Evolutionary conservation across 2,888 invertebrate species (phyloP).

Genomic region (Oscheius onirici): DNA sequence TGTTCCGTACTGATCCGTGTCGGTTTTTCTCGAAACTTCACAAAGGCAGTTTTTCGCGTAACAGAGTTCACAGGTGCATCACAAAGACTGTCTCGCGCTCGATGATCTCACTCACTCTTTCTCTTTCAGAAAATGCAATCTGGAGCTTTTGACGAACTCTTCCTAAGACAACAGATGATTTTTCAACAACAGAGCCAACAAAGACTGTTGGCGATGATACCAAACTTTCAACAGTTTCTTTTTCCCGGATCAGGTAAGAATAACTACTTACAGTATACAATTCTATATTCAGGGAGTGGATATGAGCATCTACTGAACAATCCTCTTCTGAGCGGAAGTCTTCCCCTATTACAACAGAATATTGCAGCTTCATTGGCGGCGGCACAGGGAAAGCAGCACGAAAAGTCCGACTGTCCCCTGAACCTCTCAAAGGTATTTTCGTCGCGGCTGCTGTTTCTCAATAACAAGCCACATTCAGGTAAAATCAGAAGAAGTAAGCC

Average conservation of each 20-base stretch:
- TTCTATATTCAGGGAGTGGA: not conserved
- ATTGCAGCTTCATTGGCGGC: slow-evolving; percentile 28
- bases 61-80: not conserved
- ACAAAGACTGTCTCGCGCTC: not conserved
- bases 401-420: slow-evolving; percentile 49
- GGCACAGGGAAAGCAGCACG: slow-evolving; percentile 25
- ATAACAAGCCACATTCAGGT: slow-evolving; percentile 17
- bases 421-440: slow-evolving; percentile 48
- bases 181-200: slow-evolving; percentile 42
- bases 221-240: slow-evolving; percentile 28
- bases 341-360: slow-evolving; percentile 37
- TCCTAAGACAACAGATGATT: slow-evolving; percentile 54
- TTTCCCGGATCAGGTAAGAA: slow-evolving; percentile 19
- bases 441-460: not conserved
- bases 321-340: slow-evolving; percentile 29
- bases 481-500: slow-evolving; percentile 18
- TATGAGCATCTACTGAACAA: slow-evolving; percentile 37
- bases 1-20: not conserved
- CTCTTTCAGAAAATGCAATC: slow-evolving; percentile 47
- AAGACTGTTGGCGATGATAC: slow-evolving; percentile 27
- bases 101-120: not conserved
- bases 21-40: not conserved
- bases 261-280: too few species aligned
- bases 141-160: slow-evolving; percentile 47
- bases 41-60: not conserved